These are phyloP conservation scores for Sitta carolinensis DNA, from an alignment of 2,797 vertebrate genomes.

Conservation along the genomic window DNA sequence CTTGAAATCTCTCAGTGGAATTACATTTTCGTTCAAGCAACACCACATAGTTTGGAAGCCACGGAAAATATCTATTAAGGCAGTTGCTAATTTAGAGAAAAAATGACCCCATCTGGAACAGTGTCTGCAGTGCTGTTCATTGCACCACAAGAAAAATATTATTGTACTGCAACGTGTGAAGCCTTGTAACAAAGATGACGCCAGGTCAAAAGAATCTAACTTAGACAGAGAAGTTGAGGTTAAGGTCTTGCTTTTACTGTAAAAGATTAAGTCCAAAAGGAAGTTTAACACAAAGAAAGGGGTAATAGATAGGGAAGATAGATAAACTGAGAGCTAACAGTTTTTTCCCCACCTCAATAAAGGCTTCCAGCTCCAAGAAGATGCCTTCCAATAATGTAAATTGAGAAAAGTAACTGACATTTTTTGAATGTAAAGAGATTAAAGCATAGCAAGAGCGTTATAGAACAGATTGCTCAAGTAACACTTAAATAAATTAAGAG, in stretches of 20 bases:
- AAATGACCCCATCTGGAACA: conserved; percentile 39
- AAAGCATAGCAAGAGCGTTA: not conserved
- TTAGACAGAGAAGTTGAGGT: conserved; percentile 8
- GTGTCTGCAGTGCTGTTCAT: not conserved
- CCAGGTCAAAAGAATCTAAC: conserved; percentile 49
- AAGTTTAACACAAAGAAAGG: not conserved
- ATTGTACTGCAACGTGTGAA: conserved; percentile 17
- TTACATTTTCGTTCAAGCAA: conserved; percentile 1
- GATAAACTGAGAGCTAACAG: not conserved
- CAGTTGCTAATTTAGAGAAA: conserved; percentile 46
- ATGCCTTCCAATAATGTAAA: not conserved
- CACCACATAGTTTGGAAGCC: conserved; percentile 11
- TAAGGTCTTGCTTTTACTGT: not conserved
- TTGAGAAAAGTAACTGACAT: not conserved
- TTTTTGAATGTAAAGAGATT: not conserved
- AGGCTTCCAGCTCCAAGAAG: not conserved
- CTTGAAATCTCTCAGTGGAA: conserved; percentile 9
- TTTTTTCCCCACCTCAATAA: not conserved
- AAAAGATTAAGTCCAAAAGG: not conserved
- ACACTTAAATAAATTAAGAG: not conserved
- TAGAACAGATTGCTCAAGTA: not conserved
- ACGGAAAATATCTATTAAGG: conserved; percentile 43
- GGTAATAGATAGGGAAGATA: too few relatives aligned
- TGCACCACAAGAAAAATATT: conserved; percentile 52
- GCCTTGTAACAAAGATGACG: conserved; percentile 2